Conservation (phyloP, 2,888 invertebrate genomes). For the Pseudococcus longispinus region DNA sequence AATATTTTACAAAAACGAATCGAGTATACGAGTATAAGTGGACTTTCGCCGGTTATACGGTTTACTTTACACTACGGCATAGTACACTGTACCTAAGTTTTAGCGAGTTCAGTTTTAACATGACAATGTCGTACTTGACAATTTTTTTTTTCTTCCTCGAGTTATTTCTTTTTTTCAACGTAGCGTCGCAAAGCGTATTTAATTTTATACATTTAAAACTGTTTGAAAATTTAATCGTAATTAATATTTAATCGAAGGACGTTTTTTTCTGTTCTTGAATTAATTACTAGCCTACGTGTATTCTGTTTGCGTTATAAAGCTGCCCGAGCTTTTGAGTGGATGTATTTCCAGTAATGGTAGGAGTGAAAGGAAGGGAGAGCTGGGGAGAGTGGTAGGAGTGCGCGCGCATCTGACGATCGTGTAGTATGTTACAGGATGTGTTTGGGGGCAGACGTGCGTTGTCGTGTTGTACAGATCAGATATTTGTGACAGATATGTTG, state of each 20-base stretch:
- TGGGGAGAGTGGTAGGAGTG: not conserved
- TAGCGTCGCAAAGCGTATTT: not conserved
- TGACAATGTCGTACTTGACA: slow-evolving; percentile 32
- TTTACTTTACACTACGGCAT: not conserved
- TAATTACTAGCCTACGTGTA: not conserved
- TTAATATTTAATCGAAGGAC: slow-evolving; percentile 14
- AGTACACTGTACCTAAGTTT: not conserved
- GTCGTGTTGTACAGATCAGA: not conserved
- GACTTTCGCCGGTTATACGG: slow-evolving; percentile 26
- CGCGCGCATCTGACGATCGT: not conserved
- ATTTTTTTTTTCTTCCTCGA: not conserved
- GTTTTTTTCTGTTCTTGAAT: not conserved
- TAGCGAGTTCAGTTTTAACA: not conserved
- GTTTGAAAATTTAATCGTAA: not conserved
- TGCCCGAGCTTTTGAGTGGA: not conserved
- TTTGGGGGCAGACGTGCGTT: not conserved
- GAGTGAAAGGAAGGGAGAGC: not conserved
- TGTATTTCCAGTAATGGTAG: not conserved
- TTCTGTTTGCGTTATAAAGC: not conserved
- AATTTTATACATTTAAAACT: not conserved
- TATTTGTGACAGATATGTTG: no score
- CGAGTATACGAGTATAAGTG: slow-evolving; percentile 10
- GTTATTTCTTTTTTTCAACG: not conserved
- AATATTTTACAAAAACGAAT: slow-evolving; percentile 23
- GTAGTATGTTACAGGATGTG: not conserved